Conservation (phyloP, 2,888 invertebrate species). For the Cephus spinipes region DNA sequence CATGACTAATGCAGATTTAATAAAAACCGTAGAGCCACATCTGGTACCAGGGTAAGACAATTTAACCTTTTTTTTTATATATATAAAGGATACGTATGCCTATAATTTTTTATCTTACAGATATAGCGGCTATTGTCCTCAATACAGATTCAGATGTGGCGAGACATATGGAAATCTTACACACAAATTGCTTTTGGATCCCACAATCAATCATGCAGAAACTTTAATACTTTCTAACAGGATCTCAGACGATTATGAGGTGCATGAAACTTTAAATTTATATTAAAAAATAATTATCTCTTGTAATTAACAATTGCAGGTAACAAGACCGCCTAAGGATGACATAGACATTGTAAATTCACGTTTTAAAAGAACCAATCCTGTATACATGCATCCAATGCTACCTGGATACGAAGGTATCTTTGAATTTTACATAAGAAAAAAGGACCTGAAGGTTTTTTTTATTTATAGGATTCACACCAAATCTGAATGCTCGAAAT, state of each 20-base stretch:
- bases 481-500: slow-evolving; percentile 74
- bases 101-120: slow-evolving; percentile 62
- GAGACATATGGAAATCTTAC: slow-evolving; percentile 82
- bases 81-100: background rate
- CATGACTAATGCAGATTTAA: slow-evolving; percentile 41
- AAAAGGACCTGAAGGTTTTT: background rate
- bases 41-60: slow-evolving; percentile 78
- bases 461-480: slow-evolving; percentile 72
- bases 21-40: slow-evolving; percentile 77
- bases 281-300: background rate
- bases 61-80: slow-evolving; percentile 15
- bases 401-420: slow-evolving; percentile 81
- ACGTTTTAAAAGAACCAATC: slow-evolving; percentile 75
- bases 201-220: slow-evolving; percentile 79
- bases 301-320: slow-evolving; percentile 50
- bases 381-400: slow-evolving; percentile 79
- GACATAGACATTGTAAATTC: slow-evolving; percentile 77
- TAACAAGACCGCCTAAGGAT: slow-evolving; percentile 73
- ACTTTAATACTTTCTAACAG: slow-evolving; percentile 76
- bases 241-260: slow-evolving; percentile 75
- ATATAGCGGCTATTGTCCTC: slow-evolving; percentile 83
- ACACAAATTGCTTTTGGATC: slow-evolving; percentile 77
- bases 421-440: background rate
- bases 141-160: slow-evolving; percentile 79
- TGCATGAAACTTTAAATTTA: slow-evolving; percentile 42